phyloP scores from a whole-genome alignment of 2,888 invertebrate species.

The Megastigmus dorsalis region DNA sequence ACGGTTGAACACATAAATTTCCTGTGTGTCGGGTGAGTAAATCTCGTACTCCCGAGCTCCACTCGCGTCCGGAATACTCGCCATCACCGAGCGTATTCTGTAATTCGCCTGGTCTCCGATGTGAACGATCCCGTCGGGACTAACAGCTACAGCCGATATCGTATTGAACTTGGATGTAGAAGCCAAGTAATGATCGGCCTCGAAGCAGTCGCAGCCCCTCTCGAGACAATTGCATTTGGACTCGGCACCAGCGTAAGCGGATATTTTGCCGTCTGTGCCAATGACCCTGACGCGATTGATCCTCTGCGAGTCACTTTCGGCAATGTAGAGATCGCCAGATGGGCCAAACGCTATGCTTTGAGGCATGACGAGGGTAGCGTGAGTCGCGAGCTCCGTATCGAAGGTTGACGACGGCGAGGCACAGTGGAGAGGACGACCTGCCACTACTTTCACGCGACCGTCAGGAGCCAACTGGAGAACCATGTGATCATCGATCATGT shows the following conservation, averaged over 20 bases:
- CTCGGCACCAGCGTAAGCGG: constrained; percentile 95
- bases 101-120: constrained; percentile 97
- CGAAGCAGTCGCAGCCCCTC: constrained; percentile 93
- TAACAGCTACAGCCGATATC: constrained; percentile 93
- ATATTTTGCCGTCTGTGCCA: constrained; percentile 94
- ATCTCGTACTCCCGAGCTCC: constrained; percentile 93
- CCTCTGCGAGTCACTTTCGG: constrained; percentile 96
- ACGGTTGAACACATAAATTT: constrained; percentile 93
- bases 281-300: constrained; percentile 94
- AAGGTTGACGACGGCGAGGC: constrained; percentile 87
- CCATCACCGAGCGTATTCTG: constrained; percentile 90
- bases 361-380: constrained; percentile 93
- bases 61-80: constrained; percentile 91
- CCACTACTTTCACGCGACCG: constrained; percentile 92
- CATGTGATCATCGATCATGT: constrained; percentile 98
- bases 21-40: constrained; percentile 95
- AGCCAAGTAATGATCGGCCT: constrained; percentile 92
- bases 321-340: constrained; percentile 93
- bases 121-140: constrained; percentile 95
- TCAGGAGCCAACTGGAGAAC: constrained; percentile 93
- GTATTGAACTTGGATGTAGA: constrained; percentile 96
- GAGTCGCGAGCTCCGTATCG: constrained; percentile 91
- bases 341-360: constrained; percentile 96
- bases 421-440: constrained; percentile 94
- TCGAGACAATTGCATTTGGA: constrained; percentile 95